Percentiles rank a stretch among this genome's conserved stretches.
phyloP scores from a whole-genome alignment of 2,888 invertebrate species.

The Geophilus truncorum region DNA sequence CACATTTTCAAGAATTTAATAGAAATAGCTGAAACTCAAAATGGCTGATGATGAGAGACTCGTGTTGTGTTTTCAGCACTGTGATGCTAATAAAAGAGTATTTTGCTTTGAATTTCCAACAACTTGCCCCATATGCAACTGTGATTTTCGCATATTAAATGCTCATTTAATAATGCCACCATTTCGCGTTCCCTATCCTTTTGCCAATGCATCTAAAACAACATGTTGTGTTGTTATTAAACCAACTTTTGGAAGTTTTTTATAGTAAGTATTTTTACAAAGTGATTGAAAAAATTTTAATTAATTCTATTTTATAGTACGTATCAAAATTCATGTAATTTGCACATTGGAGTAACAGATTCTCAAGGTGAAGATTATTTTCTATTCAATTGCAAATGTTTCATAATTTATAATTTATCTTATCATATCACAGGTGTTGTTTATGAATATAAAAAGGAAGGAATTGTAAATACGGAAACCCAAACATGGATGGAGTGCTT shows the following conservation, averaged over 20 bases:
- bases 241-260: conserved; percentile 80
- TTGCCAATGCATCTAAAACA: conserved; percentile 71
- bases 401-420: too few species aligned
- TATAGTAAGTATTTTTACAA: conserved; percentile 58
- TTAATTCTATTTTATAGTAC: conserved; percentile 50
- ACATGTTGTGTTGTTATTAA: conserved; percentile 77
- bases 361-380: conserved; percentile 58
- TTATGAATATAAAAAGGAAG: conserved; percentile 77
- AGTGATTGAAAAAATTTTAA: conserved; percentile 46
- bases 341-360: conserved; percentile 86
- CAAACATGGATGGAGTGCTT: conserved; percentile 53
- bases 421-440: conserved; percentile 57
- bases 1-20: too few species aligned
- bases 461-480: conserved; percentile 54
- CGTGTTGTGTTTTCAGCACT: conserved; percentile 86
- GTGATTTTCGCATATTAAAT: conserved; percentile 53
- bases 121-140: conserved; percentile 70
- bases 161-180: conserved; percentile 62
- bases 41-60: neutral
- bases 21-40: neutral
- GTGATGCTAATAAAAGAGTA: conserved; percentile 64
- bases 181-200: conserved; percentile 74
- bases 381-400: neutral
- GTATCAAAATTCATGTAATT: conserved; percentile 63
- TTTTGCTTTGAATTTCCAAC: conserved; percentile 75